Conservation (phyloP, 1,140 invertebrate genomes). For the Dendrolimus punctatus region DNA sequence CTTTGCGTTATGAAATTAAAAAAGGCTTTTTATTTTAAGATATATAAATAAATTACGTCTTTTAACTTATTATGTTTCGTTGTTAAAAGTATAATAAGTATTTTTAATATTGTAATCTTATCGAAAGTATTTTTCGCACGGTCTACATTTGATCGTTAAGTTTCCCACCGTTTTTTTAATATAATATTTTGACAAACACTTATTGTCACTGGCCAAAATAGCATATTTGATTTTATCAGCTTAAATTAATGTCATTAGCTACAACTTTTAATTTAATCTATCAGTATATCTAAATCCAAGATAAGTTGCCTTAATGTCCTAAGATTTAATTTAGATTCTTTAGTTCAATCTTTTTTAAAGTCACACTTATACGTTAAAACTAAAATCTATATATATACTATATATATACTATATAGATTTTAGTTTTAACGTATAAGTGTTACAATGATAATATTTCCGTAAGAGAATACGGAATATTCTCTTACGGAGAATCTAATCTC, state of each 20-base stretch:
- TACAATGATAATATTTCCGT: no score
- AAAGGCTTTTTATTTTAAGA: no score
- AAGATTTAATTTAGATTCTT: no score
- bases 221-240: background rate
- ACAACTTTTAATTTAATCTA: background rate
- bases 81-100: no score
- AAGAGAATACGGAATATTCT: no score
- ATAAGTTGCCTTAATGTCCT: background rate
- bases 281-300: background rate
- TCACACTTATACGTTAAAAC: constrained; percentile 8
- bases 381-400: no score
- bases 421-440: no score
- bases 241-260: background rate
- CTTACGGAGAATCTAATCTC: no score
- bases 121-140: constrained; percentile 7
- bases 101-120: constrained; percentile 4
- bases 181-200: background rate
- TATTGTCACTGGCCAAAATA: background rate
- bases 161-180: background rate
- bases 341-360: background rate
- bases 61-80: background rate
- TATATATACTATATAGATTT: no score
- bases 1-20: no score
- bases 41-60: no score
- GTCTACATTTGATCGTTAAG: constrained; percentile 1